Evolutionary conservation across 1,140 invertebrate genomes (phyloP).

Genomic region (Drosophila funebris): DNA sequence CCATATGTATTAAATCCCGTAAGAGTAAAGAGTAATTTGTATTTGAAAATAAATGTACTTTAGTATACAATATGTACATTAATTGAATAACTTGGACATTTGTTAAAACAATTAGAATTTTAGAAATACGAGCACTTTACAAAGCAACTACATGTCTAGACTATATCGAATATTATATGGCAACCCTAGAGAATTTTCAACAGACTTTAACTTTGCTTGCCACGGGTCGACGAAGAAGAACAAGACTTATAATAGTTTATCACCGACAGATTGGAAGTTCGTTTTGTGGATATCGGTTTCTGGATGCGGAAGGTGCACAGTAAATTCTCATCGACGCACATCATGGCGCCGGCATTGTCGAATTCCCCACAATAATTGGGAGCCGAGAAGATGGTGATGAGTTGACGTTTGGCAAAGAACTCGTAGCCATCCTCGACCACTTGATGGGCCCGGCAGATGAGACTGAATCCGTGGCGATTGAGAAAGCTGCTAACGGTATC

Average conservation of each 20-base stretch:
- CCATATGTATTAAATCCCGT: too few species aligned
- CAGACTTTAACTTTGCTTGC: background rate
- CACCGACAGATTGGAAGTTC: background rate
- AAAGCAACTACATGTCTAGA: background rate
- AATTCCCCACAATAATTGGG: slow-evolving; percentile 97
- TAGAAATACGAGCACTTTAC: background rate
- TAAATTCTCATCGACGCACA: slow-evolving; percentile 98
- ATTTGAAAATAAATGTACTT: too few species aligned
- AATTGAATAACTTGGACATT: background rate
- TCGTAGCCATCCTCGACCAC: slow-evolving; percentile 99
- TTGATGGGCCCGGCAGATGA: slow-evolving; percentile 98
- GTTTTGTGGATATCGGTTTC: slow-evolving; percentile 8
- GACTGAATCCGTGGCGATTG: slow-evolving; percentile 95
- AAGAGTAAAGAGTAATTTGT: too few species aligned
- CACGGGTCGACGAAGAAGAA: background rate
- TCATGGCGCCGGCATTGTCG: slow-evolving; percentile 99
- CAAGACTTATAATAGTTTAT: background rate
- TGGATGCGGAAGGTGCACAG: slow-evolving; percentile 94
- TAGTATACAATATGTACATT: background rate
- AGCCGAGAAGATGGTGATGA: slow-evolving; percentile 96
- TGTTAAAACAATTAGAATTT: slow-evolving; percentile 1
- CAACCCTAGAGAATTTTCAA: background rate
- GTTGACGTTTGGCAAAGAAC: slow-evolving; percentile 98
- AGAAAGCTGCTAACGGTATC: slow-evolving; percentile 96
- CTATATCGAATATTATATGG: background rate